Percentiles rank a stretch among this genome's conserved stretches.
phyloP scores from a whole-genome alignment of 2,888 invertebrate genomes.

The Xanthia icteritia region DNA sequence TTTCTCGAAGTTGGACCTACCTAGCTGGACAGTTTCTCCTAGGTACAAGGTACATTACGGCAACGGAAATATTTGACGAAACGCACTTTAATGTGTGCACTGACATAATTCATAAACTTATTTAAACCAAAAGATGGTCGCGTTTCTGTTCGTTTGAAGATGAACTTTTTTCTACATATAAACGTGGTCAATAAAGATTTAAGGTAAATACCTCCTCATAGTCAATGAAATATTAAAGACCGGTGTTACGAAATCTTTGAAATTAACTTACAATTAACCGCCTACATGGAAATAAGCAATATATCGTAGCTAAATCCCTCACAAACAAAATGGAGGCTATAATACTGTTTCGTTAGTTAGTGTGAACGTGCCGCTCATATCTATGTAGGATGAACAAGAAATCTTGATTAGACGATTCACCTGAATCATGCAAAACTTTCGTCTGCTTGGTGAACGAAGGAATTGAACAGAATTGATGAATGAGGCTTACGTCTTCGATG shows the following conservation, averaged over 20 bases:
- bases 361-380: conserved; percentile 23
- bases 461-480: conserved; percentile 7
- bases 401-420: conserved; percentile 32
- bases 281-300: neutral
- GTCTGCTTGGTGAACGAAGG: neutral
- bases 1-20: too few species aligned
- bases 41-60: too few species aligned
- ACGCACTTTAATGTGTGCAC: too few species aligned
- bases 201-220: neutral
- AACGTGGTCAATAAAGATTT: neutral
- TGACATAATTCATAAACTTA: neutral
- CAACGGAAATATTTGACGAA: too few species aligned
- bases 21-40: too few species aligned
- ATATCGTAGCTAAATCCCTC: neutral
- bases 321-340: neutral
- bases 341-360: neutral
- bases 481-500: neutral
- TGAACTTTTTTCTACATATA: neutral
- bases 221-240: neutral
- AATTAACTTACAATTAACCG: neutral
- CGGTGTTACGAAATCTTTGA: neutral
- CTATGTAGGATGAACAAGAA: conserved; percentile 10
- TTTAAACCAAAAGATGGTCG: neutral
- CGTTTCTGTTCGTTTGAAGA: neutral
- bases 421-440: conserved; percentile 21